A percentile compares a stretch with the other conserved stretches of the same genome.
Evolutionary conservation across 2,113 vertebrate genomes (phyloP).

Genomic region (Callospermophilus lateralis): DNA sequence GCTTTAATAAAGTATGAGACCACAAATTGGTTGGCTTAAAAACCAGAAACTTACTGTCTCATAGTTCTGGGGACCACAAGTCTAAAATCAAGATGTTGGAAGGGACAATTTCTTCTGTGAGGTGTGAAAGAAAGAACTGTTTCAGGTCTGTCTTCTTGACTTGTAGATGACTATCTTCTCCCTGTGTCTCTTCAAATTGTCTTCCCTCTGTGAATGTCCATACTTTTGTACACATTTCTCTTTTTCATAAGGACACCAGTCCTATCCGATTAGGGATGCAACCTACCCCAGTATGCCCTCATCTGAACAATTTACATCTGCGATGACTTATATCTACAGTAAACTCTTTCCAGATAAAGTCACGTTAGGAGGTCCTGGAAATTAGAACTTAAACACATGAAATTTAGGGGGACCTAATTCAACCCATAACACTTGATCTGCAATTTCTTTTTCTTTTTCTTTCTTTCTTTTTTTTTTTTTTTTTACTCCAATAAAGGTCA

Average conservation of each 20-base stretch:
- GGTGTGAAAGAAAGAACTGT: background rate
- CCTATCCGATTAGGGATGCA: background rate
- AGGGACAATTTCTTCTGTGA: background rate
- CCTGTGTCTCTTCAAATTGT: background rate
- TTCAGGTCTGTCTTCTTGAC: background rate
- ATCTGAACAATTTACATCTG: background rate
- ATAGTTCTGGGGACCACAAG: background rate
- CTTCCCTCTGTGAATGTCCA: background rate
- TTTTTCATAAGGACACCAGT: background rate
- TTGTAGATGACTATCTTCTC: background rate
- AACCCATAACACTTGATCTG: background rate
- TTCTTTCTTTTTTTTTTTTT: constrained; percentile 16
- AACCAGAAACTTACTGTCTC: background rate
- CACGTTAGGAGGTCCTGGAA: background rate
- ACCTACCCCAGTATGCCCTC: background rate
- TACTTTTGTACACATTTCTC: background rate
- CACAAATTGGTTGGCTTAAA: background rate
- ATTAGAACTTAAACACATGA: background rate
- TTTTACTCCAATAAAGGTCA: background rate
- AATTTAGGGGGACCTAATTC: background rate
- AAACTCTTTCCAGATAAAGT: background rate
- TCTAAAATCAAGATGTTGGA: background rate
- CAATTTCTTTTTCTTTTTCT: constrained; percentile 1
- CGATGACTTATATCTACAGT: background rate
- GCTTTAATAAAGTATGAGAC: background rate